Evolutionary conservation across 53 echinoderm and acorn worm species (phyloP), one percentile per base, ranked within the genome.

Genomic region (Paracentrotus lividus): DNA sequence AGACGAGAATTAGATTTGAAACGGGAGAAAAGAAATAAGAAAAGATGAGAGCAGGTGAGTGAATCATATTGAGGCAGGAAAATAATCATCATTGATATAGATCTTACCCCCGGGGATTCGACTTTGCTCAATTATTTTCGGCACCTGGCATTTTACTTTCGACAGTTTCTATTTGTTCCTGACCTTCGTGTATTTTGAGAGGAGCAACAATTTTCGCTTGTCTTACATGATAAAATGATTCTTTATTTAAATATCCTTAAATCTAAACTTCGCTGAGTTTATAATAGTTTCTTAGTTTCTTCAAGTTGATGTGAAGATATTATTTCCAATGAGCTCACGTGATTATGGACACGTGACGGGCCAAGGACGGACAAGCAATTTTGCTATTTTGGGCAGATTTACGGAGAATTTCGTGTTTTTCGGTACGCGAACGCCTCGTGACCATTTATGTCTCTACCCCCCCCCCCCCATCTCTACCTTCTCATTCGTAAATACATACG

Each of bases 41-140:
- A 33, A 33, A 33, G 67, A 81, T 45, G 27, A 26, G 47, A 72
- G 21, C 72, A 72, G 72, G 72, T 72, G 72, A 72, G 20, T 40
- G 72, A 72, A 38, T 72, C 40, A 38, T 34, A 18, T 18, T 7
- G 20, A 40, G 36, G 36, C 72, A 72, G 72, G 72, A 72, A 72
- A 72, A 72, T 72, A 72, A 72, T 72, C 72, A 72, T 72, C 72
- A 16, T 72, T 38, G 72, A 72, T 72, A 72, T 38, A 7, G 72
- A 72, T 72, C 72, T 72, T 72, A 40, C 72, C 72, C 72, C 32
- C 72, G 40, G 72, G 72, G 72, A 40, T 72, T 72, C 40, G 4
- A 72, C 14, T 69, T 7, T 61, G 36, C 69, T 69, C 38, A 36
- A 72, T 72, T n/a, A n/a, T n/a, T n/a, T 72, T 72, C 36, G 72